Conservation (phyloP, 2,797 vertebrate species). For the Periparus ater region DNA sequence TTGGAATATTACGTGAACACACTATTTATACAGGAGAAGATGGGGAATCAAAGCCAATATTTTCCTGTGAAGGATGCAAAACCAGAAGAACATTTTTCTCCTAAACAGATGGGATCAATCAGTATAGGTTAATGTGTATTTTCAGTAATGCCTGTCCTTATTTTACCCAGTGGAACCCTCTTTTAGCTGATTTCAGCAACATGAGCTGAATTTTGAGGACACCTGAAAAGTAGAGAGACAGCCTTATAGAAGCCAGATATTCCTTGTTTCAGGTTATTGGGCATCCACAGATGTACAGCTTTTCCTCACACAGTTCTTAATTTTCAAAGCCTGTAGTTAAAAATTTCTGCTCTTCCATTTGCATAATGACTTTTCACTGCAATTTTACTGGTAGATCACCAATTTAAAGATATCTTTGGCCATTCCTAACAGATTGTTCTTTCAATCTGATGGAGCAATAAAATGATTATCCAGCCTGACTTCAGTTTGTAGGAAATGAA, state of each 20-base stretch:
- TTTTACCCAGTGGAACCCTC: background rate
- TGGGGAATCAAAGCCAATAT: background rate
- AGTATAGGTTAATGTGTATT: constrained; percentile 38
- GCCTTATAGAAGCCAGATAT: background rate
- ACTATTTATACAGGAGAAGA: constrained; percentile 25
- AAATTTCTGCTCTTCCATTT: background rate
- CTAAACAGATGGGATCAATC: constrained; percentile 43
- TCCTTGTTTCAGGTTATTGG: background rate
- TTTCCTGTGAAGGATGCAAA: background rate
- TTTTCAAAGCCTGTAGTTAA: background rate
- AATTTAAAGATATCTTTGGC: background rate
- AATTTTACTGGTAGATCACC: background rate
- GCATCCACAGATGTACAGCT: background rate
- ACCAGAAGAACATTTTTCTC: background rate
- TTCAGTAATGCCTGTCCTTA: constrained; percentile 30
- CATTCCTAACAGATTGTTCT: background rate
- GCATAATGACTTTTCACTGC: background rate
- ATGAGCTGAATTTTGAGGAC: background rate
- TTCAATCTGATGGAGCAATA: background rate
- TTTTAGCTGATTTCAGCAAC: background rate
- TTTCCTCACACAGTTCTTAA: background rate
- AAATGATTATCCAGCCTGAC: background rate
- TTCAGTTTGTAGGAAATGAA: background rate
- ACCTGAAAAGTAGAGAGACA: background rate
- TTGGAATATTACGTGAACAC: constrained; percentile 4